Base-by-base conservation (phyloP, 2,888 invertebrate genomes). In the Tanypteryx hageni region DNA sequence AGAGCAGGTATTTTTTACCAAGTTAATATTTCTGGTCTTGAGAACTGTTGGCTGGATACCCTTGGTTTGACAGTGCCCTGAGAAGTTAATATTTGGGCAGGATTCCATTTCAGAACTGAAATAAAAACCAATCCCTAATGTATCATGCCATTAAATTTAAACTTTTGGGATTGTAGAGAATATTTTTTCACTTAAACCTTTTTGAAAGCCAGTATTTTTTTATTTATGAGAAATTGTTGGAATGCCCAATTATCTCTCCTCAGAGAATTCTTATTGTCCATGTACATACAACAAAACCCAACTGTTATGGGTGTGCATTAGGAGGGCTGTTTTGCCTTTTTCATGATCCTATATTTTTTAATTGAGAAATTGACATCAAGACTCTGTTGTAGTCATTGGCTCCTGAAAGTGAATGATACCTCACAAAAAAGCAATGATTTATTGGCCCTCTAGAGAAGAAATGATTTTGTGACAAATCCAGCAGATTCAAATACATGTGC, bases 31-130 rank as follows among this genome's bases (percentile, higher is more conserved):
- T 89, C 89, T 89, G 89, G 89, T 89, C 64, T 68, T 44, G 89
- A 44, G 64, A 89, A 44, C 64, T 89, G 89, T 58, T 89, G 89
- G 89, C 64, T 89, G 89, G 89, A 89, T 89, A 89, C 64, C 89
- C 89, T 89, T 44, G 89, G 89, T 89, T 89, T 89, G 64, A 89
- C 44, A 61, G 61, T 89, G 64, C 89, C 89, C 89, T 89, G 89
- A 89, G 89, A 89, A 89, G 89, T 89, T 89, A 89, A 68, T 64
- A 89, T 64, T 89, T 89, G 89, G 89, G 89, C 89, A 89, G 89
- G 89, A 89, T 89, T 89, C 89, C 89, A 89, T 68, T 89, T 89
- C 64, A 44, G 64, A 89, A 89, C 89, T 89, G 89, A 89, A 89
- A 89, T 44, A 58, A 89, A 68, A 89, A 64, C 27, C n/a, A 0